Evolutionary conservation across 2,888 invertebrate species (phyloP), one percentile per base, ranked within the genome.

Genomic region (Ommatoiulus sabulosus): DNA sequence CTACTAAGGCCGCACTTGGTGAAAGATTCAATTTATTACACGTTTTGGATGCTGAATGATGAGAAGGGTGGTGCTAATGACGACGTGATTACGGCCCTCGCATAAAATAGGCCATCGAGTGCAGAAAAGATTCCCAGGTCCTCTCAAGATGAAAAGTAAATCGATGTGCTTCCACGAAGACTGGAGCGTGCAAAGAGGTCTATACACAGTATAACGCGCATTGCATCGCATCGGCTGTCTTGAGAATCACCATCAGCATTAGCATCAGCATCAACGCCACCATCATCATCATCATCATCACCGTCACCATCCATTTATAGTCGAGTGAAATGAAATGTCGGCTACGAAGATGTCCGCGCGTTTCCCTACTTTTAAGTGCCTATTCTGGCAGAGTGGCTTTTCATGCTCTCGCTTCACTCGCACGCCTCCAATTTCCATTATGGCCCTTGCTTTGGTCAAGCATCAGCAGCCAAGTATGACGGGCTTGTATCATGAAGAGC

Each of bases 391-490:
- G 57, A 87, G 87, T 87, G 87, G 57, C 48, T 87, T 87, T 87
- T 87, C 87, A 87, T 87, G 87, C 87, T 52, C 57, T 87, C 57
- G 87, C 20, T 57, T 46, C 52, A 52, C 46, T 87, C 10, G 87
- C 87, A 52, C 87, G 57, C 46, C 35, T 57, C 48, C 48, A 57
- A 48, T 48, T 87, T 43, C 87, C 87, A 87, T 87, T 48, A 87
- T 87, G 87, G 48, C 44, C 57, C 52, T 87, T 87, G 87, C 87
- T 46, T 52, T 52, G 87, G 87, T 87, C 87, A 87, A 57, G 87
- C 87, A 87, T 87, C 87, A 52, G 46, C 48, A 87, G 87, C 87
- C 87, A 87, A 46, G 87, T 87, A 87, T 87, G 87, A 87, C 87
- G 72, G 72, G 24, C 72, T 72, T 72, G 72, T 72, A 72, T 72